These are phyloP conservation scores for Diadema setosum DNA, from an alignment of 35 echinoderm and acorn worm species.

Conservation along the genomic window DNA sequence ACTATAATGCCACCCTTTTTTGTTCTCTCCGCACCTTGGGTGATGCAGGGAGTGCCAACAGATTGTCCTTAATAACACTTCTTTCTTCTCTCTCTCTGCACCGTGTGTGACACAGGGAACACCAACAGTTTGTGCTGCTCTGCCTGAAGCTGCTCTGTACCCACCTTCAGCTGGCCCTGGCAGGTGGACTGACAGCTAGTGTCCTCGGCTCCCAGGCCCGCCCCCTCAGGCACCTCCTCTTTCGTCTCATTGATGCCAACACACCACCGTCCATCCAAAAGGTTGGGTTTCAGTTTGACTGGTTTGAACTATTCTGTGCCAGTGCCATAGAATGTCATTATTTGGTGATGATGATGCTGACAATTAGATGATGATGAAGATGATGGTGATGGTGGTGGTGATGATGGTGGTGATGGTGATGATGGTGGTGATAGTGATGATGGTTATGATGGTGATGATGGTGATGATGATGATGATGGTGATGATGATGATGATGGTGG, in stretches of 20 bases:
- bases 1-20: too few species aligned
- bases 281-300: too few species aligned
- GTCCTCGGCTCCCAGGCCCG: constrained; percentile 89
- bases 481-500: constrained; percentile 7
- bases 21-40: too few species aligned
- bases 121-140: constrained; percentile 96
- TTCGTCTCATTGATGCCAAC: constrained; percentile 91
- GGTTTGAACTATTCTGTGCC: too few species aligned
- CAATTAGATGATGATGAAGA: too few species aligned
- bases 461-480: constrained; percentile 7
- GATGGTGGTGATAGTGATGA: too few species aligned
- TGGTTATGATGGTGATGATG: too few species aligned
- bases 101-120: constrained; percentile 63
- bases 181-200: constrained; percentile 84
- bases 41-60: too few species aligned
- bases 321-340: neutral
- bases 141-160: constrained; percentile 93
- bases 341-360: neutral
- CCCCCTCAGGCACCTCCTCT: constrained; percentile 85
- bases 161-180: constrained; percentile 89
- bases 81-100: neutral
- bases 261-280: constrained; percentile 87
- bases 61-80: too few species aligned
- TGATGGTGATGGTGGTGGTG: too few species aligned
- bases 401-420: too few species aligned